Evolutionary conservation across 2,888 invertebrate species (phyloP), one percentile per base, ranked within the genome.

Genomic region (Drosophila kambysellisi): DNA sequence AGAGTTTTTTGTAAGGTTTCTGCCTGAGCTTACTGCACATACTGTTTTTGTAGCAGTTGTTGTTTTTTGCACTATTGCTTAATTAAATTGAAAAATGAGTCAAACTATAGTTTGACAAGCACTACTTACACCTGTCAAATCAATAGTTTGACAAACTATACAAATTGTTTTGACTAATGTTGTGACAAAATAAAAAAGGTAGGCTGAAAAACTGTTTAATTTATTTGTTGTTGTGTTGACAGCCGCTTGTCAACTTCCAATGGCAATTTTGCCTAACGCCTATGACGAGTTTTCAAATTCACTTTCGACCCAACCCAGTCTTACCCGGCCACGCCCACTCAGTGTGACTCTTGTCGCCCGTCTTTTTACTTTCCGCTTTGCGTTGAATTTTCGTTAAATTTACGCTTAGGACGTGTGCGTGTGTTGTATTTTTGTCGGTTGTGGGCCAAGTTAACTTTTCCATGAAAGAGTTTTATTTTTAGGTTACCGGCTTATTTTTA

Each of bases 401-500:
- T 86, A 59, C 68, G 76, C 68, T 75, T 84, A 51, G 41, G n/a
- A 25, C 52, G 57, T 39, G 48, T 50, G 46, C 50, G 39, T 25
- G 52, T n/a, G 37, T 37, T 43, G 46, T 11, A 12, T 50, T 50
- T 50, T 29, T 29, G 29, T 50, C 17, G 29, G 17, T 9, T 64
- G 37, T 66, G 62, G 11, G 25, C 12, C 39, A 64, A 70, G 35
- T 70, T 71, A 73, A 66, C 58, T 74, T 80, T 72, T 69, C 65
- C 64, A 63, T 69, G 32, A 11, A 53, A 54, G 41, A 56, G 61
- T 70, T 76, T 73, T 88, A 88, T 90, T 90, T 86, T 81, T 88
- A 86, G 81, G 61, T 54, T 43, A 50, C 12, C 57, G 72, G 70
- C 51, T 77, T 90, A 83, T 86, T 86, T 83, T 88, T 74, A 78